These are phyloP conservation scores for Daubentonia madagascariensis DNA, from an alignment of 2,113 vertebrate genomes.

Conservation along the genomic window DNA sequence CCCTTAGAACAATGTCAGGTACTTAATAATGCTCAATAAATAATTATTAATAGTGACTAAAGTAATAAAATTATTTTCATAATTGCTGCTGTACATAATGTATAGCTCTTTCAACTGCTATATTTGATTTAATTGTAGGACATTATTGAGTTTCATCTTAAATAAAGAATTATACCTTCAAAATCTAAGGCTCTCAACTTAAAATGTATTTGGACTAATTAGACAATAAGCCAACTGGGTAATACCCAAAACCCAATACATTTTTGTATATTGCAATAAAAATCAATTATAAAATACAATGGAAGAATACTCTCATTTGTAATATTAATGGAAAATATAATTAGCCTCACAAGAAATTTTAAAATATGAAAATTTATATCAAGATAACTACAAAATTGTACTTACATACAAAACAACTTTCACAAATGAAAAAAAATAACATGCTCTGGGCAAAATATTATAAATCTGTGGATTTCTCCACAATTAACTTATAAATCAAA, in stretches of 20 bases:
- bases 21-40: slow-evolving; percentile 24
- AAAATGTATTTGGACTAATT: slow-evolving; percentile 41
- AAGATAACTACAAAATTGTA: neutral
- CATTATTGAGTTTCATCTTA: neutral
- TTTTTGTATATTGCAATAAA: slow-evolving; percentile 3
- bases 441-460: neutral
- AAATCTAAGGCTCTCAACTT: slow-evolving; percentile 14
- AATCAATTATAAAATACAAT: slow-evolving; percentile 56
- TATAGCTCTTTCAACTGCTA: neutral
- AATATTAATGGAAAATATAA: slow-evolving; percentile 25
- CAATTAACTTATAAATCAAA: slow-evolving; percentile 16
- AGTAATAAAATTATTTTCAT: slow-evolving; percentile 13
- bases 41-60: neutral
- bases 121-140: neutral
- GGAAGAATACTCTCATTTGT: neutral
- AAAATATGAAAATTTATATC: neutral
- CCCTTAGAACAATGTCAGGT: neutral
- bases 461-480: neutral
- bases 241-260: neutral
- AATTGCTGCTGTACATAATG: neutral
- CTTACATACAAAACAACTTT: neutral
- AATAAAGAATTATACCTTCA: neutral
- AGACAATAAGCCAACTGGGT: slow-evolving; percentile 1
- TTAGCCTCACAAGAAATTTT: neutral
- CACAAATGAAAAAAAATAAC: neutral